Base-by-base conservation (phyloP, 2,888 invertebrate species). In the Lasioglossum villosulum region DNA sequence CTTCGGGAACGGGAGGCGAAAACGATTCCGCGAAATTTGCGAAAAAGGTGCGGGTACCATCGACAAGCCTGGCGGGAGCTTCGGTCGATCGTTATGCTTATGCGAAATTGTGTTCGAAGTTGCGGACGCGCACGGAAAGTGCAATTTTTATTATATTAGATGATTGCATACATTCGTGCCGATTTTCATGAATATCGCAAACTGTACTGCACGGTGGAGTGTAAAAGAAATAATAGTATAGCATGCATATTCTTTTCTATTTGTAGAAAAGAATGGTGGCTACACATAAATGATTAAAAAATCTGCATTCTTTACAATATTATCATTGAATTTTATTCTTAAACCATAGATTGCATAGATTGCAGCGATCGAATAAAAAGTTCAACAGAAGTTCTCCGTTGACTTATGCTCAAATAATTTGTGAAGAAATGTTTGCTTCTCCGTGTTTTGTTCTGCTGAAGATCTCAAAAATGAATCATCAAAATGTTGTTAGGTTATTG, bases 61-160 rank as follows among this genome's bases (percentile, higher is more conserved):
- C 68, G 37, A 23, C 12, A 68, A 16, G 27, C 27, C 14, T 27
- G 16, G 30, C 59, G 14, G 27, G 5, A 63, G 30, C 66, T 84
- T 66, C 71, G 83, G 75, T 39, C 45, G 42, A 70, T 78, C 83
- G 63, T 71, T 37, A 42, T 42, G 52, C 74, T 48, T 73, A 71
- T 59, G 34, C 74, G 59, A 78, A 66, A 75, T 30, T 30, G 23
- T 16, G 10, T 6, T 66, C 2, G 0, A 16, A 52, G 23, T 19
- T 14, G 56, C 56, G 27, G 27, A 56, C n/a, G n/a, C 56, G 56
- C 30, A 56, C 14, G 42, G 8, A 34, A 42, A 66, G 66, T 34
- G 66, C 66, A 23, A 23, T 66, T 66, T 34, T 66, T 23, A 66
- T 30, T 63, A n/a, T 30, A 39, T 39, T 39, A 39, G 10, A 39